Percentiles rank a stretch among this genome's conserved stretches.
These are phyloP conservation scores for Umimayanthus kanabou DNA, from an alignment of 92 coral and sea anemone species.

Conservation along the genomic window DNA sequence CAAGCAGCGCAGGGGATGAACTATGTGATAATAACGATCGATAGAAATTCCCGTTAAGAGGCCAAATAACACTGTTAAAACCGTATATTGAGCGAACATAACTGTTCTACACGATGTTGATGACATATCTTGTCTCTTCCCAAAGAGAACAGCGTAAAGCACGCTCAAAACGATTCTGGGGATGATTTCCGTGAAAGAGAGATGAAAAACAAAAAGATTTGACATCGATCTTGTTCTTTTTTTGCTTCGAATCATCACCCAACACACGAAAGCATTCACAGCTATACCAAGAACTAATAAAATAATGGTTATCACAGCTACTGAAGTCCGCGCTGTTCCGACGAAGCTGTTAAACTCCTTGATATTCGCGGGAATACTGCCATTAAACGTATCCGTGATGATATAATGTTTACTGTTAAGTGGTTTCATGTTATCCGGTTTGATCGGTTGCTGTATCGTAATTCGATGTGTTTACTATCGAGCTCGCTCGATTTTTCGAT, in stretches of 20 bases:
- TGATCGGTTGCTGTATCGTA: not conserved
- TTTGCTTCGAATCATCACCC: conserved; percentile 23
- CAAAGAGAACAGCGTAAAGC: not conserved
- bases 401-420: not conserved
- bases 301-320: not conserved
- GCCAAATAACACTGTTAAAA: conserved; percentile 13
- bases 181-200: conserved; percentile 15
- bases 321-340: not conserved
- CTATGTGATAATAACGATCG: conserved; percentile 31
- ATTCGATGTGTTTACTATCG: not conserved
- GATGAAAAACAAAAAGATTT: conserved; percentile 24
- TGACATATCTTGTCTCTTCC: not conserved
- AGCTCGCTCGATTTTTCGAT: not conserved
- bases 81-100: conserved; percentile 19
- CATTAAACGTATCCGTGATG: not conserved
- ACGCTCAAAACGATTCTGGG: not conserved
- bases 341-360: not conserved
- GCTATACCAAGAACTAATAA: conserved; percentile 12
- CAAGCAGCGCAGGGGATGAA: conserved; percentile 24
- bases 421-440: not conserved
- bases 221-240: conserved; percentile 21
- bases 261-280: conserved; percentile 11
- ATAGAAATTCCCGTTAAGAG: conserved; percentile 25
- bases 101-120: not conserved
- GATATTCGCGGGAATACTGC: not conserved